Conservation (phyloP, 1,140 invertebrate species). For the Polyergus mexicanus region DNA sequence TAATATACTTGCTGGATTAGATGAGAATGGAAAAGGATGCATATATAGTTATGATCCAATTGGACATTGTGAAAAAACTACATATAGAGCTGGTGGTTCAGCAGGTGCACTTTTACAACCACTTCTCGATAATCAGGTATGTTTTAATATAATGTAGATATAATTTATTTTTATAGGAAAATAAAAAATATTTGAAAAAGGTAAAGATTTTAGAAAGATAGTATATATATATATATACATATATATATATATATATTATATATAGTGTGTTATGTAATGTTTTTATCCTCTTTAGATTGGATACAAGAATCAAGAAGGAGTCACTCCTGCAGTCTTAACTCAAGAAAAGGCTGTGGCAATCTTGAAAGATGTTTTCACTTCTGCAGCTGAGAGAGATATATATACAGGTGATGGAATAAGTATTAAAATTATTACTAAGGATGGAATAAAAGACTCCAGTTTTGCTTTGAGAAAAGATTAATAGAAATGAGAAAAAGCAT, state of each 20-base stretch:
- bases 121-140: slow-evolving; percentile 94
- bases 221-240: neutral
- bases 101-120: slow-evolving; percentile 93
- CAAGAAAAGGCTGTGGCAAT: slow-evolving; percentile 94
- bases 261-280: neutral
- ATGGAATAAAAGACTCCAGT: slow-evolving; percentile 92
- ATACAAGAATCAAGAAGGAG: slow-evolving; percentile 93
- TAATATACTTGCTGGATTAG: slow-evolving; percentile 97
- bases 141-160: neutral
- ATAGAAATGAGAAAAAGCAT: slow-evolving; percentile 67
- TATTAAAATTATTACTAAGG: slow-evolving; percentile 96
- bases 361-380: slow-evolving; percentile 98
- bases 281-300: slow-evolving; percentile 89
- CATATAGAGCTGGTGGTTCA: slow-evolving; percentile 94
- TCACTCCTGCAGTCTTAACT: slow-evolving; percentile 88
- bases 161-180: neutral
- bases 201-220: neutral
- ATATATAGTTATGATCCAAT: slow-evolving; percentile 99
- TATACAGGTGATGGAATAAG: slow-evolving; percentile 97
- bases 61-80: slow-evolving; percentile 95
- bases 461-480: slow-evolving; percentile 94
- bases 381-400: slow-evolving; percentile 98
- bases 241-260: no score
- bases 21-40: slow-evolving; percentile 95
- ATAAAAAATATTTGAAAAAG: neutral